Evolutionary conservation across 2,113 vertebrate genomes (phyloP).

Genomic region (Mellivora capensis): DNA sequence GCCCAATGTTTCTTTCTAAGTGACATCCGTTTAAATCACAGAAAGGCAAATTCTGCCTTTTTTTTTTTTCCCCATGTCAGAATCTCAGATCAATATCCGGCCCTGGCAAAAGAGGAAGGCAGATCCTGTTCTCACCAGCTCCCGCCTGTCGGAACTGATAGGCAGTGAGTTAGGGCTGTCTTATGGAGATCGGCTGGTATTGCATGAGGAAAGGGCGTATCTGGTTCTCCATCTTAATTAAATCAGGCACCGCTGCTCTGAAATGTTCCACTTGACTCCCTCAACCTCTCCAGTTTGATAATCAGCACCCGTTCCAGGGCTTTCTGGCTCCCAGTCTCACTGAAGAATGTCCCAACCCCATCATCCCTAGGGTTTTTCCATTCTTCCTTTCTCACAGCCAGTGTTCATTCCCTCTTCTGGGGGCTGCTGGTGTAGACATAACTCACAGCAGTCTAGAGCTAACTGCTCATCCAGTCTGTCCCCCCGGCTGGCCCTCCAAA

Average conservation of each 20-base stretch:
- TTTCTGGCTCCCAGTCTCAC: neutral
- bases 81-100: neutral
- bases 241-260: neutral
- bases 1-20: neutral
- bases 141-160: rapidly evolving
- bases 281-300: neutral
- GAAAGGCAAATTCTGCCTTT: neutral
- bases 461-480: neutral
- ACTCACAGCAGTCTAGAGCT: neutral
- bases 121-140: neutral
- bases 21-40: neutral
- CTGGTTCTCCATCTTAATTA: slow-evolving; percentile 4
- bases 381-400: neutral
- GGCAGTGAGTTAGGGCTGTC: neutral
- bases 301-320: neutral
- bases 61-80: neutral
- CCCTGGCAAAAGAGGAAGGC: neutral
- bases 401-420: neutral
- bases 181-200: neutral
- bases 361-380: neutral
- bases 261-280: neutral
- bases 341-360: neutral
- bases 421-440: rapidly evolving
- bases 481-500: neutral
- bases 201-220: rapidly evolving